Percentiles rank a stretch among this genome's conserved stretches.
phyloP scores from a whole-genome alignment of 2,113 vertebrate species.

The Triplophysa dalaica region DNA sequence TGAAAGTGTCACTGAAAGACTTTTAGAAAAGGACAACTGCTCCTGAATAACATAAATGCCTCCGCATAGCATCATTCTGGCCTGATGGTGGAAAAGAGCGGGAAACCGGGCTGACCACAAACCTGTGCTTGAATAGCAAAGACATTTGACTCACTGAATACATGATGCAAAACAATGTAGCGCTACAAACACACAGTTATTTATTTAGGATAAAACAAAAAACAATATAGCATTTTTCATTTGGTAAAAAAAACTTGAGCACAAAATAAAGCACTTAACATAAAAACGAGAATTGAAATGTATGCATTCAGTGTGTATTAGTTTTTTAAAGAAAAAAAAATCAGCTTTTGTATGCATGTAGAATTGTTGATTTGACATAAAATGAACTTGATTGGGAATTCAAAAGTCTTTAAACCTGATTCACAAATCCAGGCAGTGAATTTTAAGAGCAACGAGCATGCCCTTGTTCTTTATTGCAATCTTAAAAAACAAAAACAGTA shows the following conservation, averaged over 20 bases:
- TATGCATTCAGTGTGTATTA: no score
- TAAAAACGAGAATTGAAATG: no score
- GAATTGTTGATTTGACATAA: not conserved
- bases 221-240: no score
- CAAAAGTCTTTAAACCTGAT: not conserved
- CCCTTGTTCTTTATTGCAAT: not conserved
- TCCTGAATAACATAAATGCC: conserved; percentile 51
- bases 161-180: not conserved
- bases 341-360: not conserved
- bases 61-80: conserved; percentile 35
- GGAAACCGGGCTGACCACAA: conserved; percentile 29
- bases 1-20: conserved; percentile 49
- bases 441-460: not conserved
- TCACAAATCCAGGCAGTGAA: not conserved
- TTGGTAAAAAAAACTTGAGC: no score
- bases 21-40: conserved; percentile 51
- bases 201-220: no score
- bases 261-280: no score
- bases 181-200: no score
- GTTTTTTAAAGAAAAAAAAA: not conserved
- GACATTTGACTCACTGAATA: not conserved
- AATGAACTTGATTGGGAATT: not conserved
- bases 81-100: conserved; percentile 38
- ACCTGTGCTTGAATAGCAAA: conserved; percentile 17
- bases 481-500: not conserved